Conservation (phyloP, 1,140 invertebrate species). For the Mactra quadrangularis region DNA sequence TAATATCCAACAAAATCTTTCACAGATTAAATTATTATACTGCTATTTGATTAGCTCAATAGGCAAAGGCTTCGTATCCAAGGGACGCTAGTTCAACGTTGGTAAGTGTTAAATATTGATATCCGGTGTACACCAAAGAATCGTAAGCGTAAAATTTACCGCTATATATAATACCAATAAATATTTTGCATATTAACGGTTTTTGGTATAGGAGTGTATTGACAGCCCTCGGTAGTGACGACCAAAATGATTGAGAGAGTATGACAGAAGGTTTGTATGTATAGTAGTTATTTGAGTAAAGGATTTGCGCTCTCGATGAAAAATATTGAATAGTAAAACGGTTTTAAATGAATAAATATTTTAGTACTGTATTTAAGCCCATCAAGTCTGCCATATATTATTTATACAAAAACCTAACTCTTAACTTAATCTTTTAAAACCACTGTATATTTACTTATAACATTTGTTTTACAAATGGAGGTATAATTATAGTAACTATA, state of each 20-base stretch:
- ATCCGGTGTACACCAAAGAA: constrained; percentile 50
- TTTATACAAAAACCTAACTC: too few species aligned
- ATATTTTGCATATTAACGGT: background rate
- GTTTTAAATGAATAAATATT: too few species aligned
- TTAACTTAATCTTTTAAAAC: too few species aligned
- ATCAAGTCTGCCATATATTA: too few species aligned
- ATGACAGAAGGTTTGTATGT: background rate
- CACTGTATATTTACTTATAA: too few species aligned
- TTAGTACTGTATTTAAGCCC: too few species aligned
- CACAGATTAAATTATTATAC: constrained; percentile 30
- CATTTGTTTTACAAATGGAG: too few species aligned
- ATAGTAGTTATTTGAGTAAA: constrained; percentile 37
- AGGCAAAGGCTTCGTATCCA: constrained; percentile 33
- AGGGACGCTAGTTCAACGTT: constrained; percentile 38
- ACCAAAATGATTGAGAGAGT: too few species aligned
- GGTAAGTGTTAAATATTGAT: constrained; percentile 56
- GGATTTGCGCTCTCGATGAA: background rate
- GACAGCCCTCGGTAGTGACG: background rate
- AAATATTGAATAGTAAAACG: too few species aligned
- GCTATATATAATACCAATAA: constrained; percentile 29
- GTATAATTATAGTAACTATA: too few species aligned
- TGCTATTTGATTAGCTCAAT: constrained; percentile 21
- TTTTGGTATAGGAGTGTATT: background rate
- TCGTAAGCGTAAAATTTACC: constrained; percentile 36
- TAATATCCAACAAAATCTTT: constrained; percentile 30